phyloP scores from a whole-genome alignment of 2,888 invertebrate genomes.

The Liodrosophila aerea region DNA sequence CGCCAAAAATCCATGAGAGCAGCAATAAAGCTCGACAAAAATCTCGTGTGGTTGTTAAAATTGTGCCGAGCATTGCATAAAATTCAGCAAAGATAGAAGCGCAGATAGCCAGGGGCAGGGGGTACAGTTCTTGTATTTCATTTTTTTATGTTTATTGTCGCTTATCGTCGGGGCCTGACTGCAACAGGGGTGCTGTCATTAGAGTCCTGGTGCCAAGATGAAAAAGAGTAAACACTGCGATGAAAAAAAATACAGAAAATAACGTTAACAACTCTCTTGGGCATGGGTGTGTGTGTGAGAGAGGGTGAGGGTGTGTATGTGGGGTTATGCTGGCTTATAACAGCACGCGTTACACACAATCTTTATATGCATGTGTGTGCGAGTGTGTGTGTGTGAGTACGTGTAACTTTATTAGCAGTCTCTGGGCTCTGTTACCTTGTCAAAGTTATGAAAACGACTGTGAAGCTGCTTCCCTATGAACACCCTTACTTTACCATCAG shows the following conservation, averaged over 20 bases:
- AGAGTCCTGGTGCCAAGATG: conserved; percentile 68
- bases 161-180: conserved; percentile 51
- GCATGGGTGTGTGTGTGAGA: conserved; percentile 20
- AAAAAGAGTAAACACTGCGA: conserved; percentile 73
- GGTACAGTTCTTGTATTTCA: conserved; percentile 48
- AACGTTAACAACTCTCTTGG: conserved; percentile 79
- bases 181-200: conserved; percentile 62
- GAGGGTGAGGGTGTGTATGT: conserved; percentile 7
- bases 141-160: conserved; percentile 76
- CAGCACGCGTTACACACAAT: conserved; percentile 67
- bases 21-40: conserved; percentile 58
- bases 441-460: conserved; percentile 72
- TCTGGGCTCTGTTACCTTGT: conserved; percentile 64
- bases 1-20: conserved; percentile 47
- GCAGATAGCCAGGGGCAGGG: neutral
- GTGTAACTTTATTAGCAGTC: conserved; percentile 70
- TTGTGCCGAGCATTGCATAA: conserved; percentile 46
- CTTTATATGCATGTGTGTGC: conserved; percentile 22
- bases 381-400: conserved; percentile 23
- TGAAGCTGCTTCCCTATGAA: conserved; percentile 29
- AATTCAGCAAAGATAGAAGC: conserved; percentile 18
- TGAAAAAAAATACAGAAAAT: conserved; percentile 73
- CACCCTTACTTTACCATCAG: neutral
- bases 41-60: conserved; percentile 68
- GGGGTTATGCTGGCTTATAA: conserved; percentile 35